These are phyloP conservation scores for Ceramica pisi DNA, from an alignment of 2,888 invertebrate species.

Conservation along the genomic window DNA sequence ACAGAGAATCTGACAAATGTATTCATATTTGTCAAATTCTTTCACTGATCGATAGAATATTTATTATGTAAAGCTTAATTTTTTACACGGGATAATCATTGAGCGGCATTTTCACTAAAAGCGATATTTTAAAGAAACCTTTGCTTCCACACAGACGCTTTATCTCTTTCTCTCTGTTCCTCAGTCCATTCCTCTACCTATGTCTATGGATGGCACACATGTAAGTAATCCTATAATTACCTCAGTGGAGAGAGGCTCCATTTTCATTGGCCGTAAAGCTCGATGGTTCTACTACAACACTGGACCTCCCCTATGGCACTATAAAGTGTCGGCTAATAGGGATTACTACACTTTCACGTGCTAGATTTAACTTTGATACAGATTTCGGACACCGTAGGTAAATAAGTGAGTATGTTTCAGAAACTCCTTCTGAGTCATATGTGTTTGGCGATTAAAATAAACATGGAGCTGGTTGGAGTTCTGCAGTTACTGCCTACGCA, in stretches of 20 bases:
- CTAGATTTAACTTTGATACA: constrained; percentile 81
- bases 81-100: too few species aligned
- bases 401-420: constrained; percentile 40
- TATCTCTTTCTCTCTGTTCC: not conserved
- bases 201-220: constrained; percentile 67
- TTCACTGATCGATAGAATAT: not conserved
- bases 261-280: constrained; percentile 88
- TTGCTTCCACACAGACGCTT: not conserved
- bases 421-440: not conserved
- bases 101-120: not conserved
- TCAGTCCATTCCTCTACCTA: not conserved
- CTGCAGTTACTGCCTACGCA: not conserved
- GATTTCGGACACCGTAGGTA: constrained; percentile 68
- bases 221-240: constrained; percentile 88
- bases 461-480: not conserved
- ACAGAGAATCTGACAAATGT: too few species aligned
- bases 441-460: constrained; percentile 19
- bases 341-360: constrained; percentile 83
- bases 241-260: constrained; percentile 81
- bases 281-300: constrained; percentile 83
- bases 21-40: too few species aligned
- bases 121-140: not conserved
- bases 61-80: not conserved
- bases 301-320: constrained; percentile 82
- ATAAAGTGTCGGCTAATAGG: constrained; percentile 87